Base-by-base conservation (phyloP, 2,888 invertebrate species). In the Seladonia tumulorum region DNA sequence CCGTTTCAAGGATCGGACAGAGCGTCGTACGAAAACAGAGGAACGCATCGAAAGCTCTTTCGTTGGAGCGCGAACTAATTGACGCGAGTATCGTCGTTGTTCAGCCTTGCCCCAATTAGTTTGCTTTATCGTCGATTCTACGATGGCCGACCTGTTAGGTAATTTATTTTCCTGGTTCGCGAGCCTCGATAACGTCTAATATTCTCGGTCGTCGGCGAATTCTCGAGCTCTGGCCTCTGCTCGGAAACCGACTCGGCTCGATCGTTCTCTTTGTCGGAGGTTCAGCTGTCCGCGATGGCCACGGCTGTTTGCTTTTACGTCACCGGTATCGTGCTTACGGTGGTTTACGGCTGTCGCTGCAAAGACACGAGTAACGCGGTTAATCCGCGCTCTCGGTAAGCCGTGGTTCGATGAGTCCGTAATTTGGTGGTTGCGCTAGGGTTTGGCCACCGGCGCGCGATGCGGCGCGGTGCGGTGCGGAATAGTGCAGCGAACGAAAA, bases 201-300 rank as follows among this genome's bases (percentile, higher is more conserved):
- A 29, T 25, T 16, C 14, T 60, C 25, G 60, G 29, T 29, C 29
- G 63, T 5, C 63, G 63, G 2, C 16, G 16, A 63, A 63, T 63
- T 25, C 25, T 45, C 68, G 39, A 39, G n/a, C 57, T 57, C n/a
- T 4, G 57, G 12, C n/a, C 12, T n/a, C n/a, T n/a, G 57, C 16
- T 0, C 39, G 22, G 22, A 22, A 39, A n/a, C n/a, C n/a, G n/a
- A n/a, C n/a, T 16, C 29, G 63, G 35, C 70, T 22, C 60, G 71
- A n/a, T 42, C 22, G 78, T 75, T 78, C 73, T 60, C 47, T 83
- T 79, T 79, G 79, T 83, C 85, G 83, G 49, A 76, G 71, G 57
- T 73, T 57, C 22, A 75, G 76, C 71, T 80, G 73, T 80, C 74
- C 71, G 22, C 29, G 25, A 71, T 75, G 39, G 49, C 76, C 79